Evolutionary conservation across 92 coral and sea anemone genomes (phyloP).

Genomic region (Meandrina meandrites): DNA sequence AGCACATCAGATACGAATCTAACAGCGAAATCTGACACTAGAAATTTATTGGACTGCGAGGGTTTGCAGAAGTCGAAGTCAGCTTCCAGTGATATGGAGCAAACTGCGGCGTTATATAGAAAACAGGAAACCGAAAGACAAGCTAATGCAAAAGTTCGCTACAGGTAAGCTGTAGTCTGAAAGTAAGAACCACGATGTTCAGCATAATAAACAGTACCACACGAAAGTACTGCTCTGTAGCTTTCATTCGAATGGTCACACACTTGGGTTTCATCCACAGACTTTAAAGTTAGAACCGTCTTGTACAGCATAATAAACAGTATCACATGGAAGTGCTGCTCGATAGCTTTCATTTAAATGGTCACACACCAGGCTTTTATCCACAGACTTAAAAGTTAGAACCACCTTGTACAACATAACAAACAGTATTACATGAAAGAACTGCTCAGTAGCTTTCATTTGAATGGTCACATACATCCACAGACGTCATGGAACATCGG

Average conservation of each 20-base stretch:
- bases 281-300: background rate
- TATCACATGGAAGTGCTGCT: background rate
- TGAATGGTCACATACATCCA: background rate
- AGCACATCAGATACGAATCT: slow-evolving; percentile 66
- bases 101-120: slow-evolving; percentile 3
- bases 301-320: background rate
- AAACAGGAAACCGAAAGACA: slow-evolving; percentile 32
- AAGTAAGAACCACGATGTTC: background rate
- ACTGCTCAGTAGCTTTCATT: slow-evolving; percentile 1
- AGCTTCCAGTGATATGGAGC: slow-evolving; percentile 58
- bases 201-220: background rate
- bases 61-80: slow-evolving; percentile 64
- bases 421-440: background rate
- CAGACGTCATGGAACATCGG: too few relatives aligned
- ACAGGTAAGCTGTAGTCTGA: slow-evolving; percentile 22
- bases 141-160: background rate
- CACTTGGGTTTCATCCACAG: background rate
- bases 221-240: background rate
- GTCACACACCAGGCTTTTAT: background rate
- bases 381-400: background rate
- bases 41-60: slow-evolving; percentile 37
- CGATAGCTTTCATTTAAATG: background rate
- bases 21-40: slow-evolving; percentile 32
- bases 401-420: background rate
- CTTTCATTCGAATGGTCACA: slow-evolving; percentile 9